Evolutionary conservation across 2,888 invertebrate genomes (phyloP).

Genomic region (Conops quadrifasciatus): DNA sequence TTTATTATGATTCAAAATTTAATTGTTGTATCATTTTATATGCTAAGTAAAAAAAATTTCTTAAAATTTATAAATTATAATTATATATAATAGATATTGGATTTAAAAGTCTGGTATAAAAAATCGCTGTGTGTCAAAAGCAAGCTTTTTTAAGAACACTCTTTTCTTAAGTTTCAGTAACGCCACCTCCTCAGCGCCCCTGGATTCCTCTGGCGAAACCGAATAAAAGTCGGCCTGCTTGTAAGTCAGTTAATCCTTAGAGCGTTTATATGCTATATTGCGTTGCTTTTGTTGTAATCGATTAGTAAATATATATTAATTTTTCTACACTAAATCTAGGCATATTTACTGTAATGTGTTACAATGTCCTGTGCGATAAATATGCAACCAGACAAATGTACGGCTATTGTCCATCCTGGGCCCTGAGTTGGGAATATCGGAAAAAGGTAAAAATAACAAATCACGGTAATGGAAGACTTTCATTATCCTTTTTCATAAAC

Average conservation of each 20-base stretch:
- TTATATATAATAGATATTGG: too few relatives aligned
- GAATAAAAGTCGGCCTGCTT: slow-evolving; percentile 86
- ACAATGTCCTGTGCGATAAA: slow-evolving; percentile 99
- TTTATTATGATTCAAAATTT: too few relatives aligned
- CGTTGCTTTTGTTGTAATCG: too few relatives aligned
- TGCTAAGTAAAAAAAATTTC: too few relatives aligned
- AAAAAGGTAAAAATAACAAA: slow-evolving; percentile 83
- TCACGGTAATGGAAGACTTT: too few relatives aligned
- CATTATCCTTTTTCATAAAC: too few relatives aligned
- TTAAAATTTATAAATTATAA: too few relatives aligned
- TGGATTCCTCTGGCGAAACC: slow-evolving; percentile 94
- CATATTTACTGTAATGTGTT: slow-evolving; percentile 99
- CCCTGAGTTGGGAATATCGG: slow-evolving; percentile 97
- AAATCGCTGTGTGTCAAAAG: slow-evolving; percentile 2
- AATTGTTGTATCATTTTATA: too few relatives aligned
- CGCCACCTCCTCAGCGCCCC: slow-evolving; percentile 90
- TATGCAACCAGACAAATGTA: slow-evolving; percentile 99
- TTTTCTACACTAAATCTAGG: slow-evolving; percentile 65
- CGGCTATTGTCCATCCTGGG: slow-evolving; percentile 99
- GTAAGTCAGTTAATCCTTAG: slow-evolving; percentile 71
- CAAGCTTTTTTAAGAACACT: background rate
- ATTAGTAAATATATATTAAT: background rate
- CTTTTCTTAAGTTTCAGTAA: slow-evolving; percentile 79
- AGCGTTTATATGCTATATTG: too few relatives aligned
- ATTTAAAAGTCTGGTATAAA: background rate